These are phyloP conservation scores for Caenorhabditis latens DNA, from an alignment of 1,140 invertebrate species.

Conservation along the genomic window DNA sequence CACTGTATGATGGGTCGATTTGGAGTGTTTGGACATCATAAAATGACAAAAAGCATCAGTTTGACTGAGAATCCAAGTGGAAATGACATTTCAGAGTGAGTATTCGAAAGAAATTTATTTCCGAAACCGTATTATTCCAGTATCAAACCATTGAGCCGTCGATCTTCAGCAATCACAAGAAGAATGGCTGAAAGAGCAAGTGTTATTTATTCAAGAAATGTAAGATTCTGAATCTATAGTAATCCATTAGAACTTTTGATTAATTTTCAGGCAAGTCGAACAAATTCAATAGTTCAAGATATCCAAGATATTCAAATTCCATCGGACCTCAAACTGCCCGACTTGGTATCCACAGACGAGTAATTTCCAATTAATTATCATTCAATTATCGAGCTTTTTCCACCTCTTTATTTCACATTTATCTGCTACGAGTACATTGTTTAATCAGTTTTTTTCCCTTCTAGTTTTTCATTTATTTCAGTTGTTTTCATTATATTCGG, in stretches of 20 bases:
- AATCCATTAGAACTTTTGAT: background rate
- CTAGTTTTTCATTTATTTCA: constrained; percentile 20
- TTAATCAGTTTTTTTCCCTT: background rate
- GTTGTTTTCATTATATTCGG: constrained; percentile 14
- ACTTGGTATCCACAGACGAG: constrained; percentile 43
- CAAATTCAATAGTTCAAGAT: constrained; percentile 53
- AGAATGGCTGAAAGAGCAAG: constrained; percentile 24
- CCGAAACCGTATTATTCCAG: background rate
- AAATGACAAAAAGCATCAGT: constrained; percentile 50
- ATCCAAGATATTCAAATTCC: constrained; percentile 56
- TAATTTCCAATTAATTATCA: background rate
- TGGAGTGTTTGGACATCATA: constrained; percentile 23
- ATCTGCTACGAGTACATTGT: constrained; percentile 3
- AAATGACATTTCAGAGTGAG: constrained; percentile 5
- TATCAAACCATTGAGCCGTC: constrained; percentile 18
- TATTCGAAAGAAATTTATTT: background rate
- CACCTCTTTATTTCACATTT: constrained; percentile 12
- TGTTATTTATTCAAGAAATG: constrained; percentile 45
- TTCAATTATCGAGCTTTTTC: constrained; percentile 11
- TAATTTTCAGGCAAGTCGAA: constrained; percentile 38
- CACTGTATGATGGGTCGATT: constrained; percentile 46
- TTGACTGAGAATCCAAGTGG: constrained; percentile 32
- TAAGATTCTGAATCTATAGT: background rate
- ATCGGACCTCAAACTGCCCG: constrained; percentile 51
- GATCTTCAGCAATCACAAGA: constrained; percentile 40